A percentile compares a stretch with the other conserved stretches of the same genome.
phyloP scores from a whole-genome alignment of 2,113 vertebrate genomes.

The Gymnobelideus leadbeateri region DNA sequence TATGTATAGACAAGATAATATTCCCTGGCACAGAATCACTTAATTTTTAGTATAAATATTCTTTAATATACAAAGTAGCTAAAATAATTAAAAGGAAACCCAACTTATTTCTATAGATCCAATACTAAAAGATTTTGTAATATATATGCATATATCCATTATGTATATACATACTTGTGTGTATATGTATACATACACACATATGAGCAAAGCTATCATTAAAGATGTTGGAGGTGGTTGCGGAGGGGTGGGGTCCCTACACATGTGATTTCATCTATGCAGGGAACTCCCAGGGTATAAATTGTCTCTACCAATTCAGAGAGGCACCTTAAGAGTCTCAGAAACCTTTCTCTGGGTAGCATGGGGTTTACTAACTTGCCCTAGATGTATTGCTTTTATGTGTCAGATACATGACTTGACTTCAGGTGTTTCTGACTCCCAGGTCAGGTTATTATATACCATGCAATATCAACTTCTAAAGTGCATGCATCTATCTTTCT shows the following conservation, averaged over 20 bases:
- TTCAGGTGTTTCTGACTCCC: not conserved
- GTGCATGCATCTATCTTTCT: not conserved
- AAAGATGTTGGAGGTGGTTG: not conserved
- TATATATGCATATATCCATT: not conserved
- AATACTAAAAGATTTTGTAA: not conserved
- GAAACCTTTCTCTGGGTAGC: not conserved
- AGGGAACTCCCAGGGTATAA: not conserved
- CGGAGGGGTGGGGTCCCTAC: not conserved
- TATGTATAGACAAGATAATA: conserved; percentile 8
- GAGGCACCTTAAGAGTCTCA: not conserved
- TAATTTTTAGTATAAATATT: not conserved
- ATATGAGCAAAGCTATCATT: not conserved
- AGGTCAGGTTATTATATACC: not conserved
- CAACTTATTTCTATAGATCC: not conserved
- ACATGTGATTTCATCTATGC: not conserved
- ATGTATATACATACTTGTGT: too few relatives aligned
- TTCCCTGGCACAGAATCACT: not conserved
- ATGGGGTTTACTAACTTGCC: not conserved
- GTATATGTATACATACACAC: too few relatives aligned
- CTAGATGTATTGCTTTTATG: not conserved
- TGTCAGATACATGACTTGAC: not conserved
- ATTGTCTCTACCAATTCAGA: not conserved
- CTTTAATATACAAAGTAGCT: not conserved
- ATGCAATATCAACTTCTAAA: not conserved
- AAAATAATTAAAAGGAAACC: conserved; percentile 12